Evolutionary conservation across 2,797 vertebrate genomes (phyloP).

Genomic region (Galaxias olidus): DNA sequence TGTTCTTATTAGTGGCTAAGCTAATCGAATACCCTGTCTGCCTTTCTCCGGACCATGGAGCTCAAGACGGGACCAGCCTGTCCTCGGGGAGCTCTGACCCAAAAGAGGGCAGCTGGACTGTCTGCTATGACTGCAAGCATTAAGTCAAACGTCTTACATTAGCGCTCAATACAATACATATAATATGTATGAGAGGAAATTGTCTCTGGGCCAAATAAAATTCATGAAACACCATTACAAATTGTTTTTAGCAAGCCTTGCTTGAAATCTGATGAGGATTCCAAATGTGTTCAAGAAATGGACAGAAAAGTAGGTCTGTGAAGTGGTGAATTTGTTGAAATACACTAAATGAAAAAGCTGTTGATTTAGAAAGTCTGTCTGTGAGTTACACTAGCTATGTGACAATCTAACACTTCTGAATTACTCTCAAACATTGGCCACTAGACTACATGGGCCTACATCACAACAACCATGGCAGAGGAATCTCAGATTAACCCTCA

Average conservation of each 20-base stretch:
- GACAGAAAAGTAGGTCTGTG: too few relatives aligned
- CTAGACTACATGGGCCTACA: conserved; percentile 17
- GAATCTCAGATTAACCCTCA: conserved; percentile 43
- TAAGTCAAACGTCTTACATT: conserved; percentile 9
- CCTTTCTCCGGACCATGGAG: conserved; percentile 5
- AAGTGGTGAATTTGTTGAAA: too few relatives aligned
- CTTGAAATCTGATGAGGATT: too few relatives aligned
- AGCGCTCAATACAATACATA: conserved; percentile 17
- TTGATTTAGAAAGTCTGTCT: background rate
- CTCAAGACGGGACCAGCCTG: background rate
- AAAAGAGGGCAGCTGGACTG: conserved; percentile 5
- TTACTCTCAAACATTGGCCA: background rate
- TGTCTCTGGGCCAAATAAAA: background rate
- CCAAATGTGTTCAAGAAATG: too few relatives aligned
- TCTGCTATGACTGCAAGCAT: conserved; percentile 34
- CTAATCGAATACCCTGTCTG: conserved; percentile 12
- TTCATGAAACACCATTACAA: too few relatives aligned
- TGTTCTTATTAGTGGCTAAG: conserved; percentile 11
- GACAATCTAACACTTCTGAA: too few relatives aligned
- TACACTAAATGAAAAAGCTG: background rate
- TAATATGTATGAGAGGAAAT: background rate
- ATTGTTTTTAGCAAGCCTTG: background rate
- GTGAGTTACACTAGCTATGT: too few relatives aligned
- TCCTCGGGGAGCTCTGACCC: background rate
- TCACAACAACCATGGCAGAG: conserved; percentile 30